A percentile compares a stretch with the other conserved stretches of the same genome.
Evolutionary conservation across 2,888 invertebrate species (phyloP).

Genomic region (Pachydiplax longipennis): DNA sequence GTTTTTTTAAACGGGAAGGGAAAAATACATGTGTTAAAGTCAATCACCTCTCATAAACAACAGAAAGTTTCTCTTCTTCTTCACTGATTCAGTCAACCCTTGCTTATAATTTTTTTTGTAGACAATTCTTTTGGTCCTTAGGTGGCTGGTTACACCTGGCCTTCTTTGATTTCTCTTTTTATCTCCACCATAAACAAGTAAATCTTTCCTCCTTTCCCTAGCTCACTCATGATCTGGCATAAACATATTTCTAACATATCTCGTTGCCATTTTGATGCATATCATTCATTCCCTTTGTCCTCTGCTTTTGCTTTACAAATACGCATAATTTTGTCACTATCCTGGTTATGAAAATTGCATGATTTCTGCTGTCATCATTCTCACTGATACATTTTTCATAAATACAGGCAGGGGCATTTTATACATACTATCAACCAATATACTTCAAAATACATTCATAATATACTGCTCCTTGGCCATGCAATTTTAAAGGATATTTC

Average conservation of each 20-base stretch:
- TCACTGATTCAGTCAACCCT: neutral
- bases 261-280: neutral
- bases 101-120: neutral
- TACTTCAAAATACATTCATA: neutral
- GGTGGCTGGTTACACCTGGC: neutral
- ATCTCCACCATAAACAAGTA: neutral
- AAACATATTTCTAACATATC: neutral
- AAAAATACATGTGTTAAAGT: neutral
- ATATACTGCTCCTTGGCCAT: constrained; percentile 18
- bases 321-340: neutral
- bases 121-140: neutral
- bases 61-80: neutral
- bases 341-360: neutral
- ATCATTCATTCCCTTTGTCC: neutral
- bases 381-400: neutral
- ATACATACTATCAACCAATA: neutral
- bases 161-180: neutral
- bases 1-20: neutral
- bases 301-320: neutral
- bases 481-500: neutral
- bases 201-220: neutral
- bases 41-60: neutral
- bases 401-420: neutral
- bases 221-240: neutral
- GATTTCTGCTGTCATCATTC: neutral